phyloP scores from a whole-genome alignment of 2,888 invertebrate genomes.

The Hydropsyche betteni region DNA sequence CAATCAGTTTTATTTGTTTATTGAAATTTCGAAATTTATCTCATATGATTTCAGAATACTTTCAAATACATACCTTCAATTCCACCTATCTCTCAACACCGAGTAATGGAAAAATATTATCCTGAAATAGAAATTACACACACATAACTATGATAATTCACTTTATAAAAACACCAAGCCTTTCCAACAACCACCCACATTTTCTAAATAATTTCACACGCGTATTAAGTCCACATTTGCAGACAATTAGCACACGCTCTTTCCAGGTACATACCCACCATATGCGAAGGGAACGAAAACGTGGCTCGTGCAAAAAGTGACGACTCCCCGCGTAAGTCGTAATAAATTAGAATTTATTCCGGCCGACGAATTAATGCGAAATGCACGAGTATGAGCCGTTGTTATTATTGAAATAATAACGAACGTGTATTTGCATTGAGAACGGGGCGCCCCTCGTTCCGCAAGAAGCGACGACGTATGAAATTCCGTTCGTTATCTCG shows the following conservation, averaged over 20 bases:
- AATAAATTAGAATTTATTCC: constrained; percentile 49
- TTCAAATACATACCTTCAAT: too few relatives aligned
- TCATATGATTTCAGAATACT: too few relatives aligned
- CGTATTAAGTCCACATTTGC: constrained; percentile 4
- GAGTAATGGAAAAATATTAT: too few relatives aligned
- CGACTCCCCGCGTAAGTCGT: constrained; percentile 24
- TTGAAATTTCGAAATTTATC: too few relatives aligned
- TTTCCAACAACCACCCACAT: too few relatives aligned
- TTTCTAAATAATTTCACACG: too few relatives aligned
- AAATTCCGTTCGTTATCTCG: constrained; percentile 37
- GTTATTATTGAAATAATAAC: constrained; percentile 51
- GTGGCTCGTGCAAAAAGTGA: constrained; percentile 39
- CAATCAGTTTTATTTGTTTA: too few relatives aligned
- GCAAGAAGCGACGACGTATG: constrained; percentile 30
- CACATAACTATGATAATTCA: too few relatives aligned
- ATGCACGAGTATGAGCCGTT: constrained; percentile 43
- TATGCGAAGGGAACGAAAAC: constrained; percentile 38
- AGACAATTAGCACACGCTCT: constrained; percentile 16
- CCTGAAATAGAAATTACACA: too few relatives aligned
- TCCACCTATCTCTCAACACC: too few relatives aligned
- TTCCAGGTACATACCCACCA: not conserved
- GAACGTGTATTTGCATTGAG: constrained; percentile 48
- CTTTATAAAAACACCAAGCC: too few relatives aligned
- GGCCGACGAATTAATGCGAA: constrained; percentile 48
- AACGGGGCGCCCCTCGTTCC: constrained; percentile 39